These are phyloP conservation scores for Euclidia mi DNA, from an alignment of 2,888 invertebrate genomes.

Conservation along the genomic window DNA sequence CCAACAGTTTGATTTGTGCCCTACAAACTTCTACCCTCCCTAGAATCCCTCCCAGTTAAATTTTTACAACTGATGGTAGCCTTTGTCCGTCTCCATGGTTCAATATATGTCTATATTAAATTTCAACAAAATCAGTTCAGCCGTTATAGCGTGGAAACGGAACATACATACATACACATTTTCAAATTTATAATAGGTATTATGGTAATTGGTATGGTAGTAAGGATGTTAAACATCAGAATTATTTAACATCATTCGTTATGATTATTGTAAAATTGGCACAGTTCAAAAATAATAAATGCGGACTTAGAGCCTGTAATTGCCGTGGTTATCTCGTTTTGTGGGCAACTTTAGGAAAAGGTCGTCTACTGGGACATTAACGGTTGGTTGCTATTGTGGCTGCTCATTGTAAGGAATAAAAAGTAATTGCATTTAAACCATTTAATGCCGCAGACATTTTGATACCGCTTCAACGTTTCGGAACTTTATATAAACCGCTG, in stretches of 20 bases:
- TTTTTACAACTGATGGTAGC: too few relatives aligned
- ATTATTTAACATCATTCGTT: conserved; percentile 5
- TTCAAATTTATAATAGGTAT: too few relatives aligned
- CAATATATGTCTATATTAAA: too few relatives aligned
- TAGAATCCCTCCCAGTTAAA: too few relatives aligned
- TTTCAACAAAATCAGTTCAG: too few relatives aligned
- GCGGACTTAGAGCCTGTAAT: conserved; percentile 26
- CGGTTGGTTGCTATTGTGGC: conserved; percentile 36
- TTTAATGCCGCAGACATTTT: conserved; percentile 27
- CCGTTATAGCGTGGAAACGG: too few relatives aligned
- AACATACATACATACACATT: too few relatives aligned
- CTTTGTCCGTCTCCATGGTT: too few relatives aligned
- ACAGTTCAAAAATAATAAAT: conserved; percentile 26
- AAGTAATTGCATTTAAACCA: conserved; percentile 39
- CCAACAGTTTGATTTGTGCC: too few relatives aligned
- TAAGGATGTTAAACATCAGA: too few relatives aligned
- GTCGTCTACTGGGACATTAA: conserved; percentile 36
- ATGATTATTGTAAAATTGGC: conserved; percentile 19
- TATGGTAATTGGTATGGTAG: too few relatives aligned
- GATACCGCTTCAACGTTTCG: conserved; percentile 25
- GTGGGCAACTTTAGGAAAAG: conserved; percentile 33
- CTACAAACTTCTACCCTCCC: too few relatives aligned
- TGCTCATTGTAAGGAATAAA: conserved; percentile 36
- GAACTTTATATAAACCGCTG: not conserved
- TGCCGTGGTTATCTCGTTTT: conserved; percentile 33